Percentiles rank a stretch among this genome's conserved stretches.
Evolutionary conservation across 2,888 invertebrate species (phyloP).

Genomic region (Penaeus monodon): DNA sequence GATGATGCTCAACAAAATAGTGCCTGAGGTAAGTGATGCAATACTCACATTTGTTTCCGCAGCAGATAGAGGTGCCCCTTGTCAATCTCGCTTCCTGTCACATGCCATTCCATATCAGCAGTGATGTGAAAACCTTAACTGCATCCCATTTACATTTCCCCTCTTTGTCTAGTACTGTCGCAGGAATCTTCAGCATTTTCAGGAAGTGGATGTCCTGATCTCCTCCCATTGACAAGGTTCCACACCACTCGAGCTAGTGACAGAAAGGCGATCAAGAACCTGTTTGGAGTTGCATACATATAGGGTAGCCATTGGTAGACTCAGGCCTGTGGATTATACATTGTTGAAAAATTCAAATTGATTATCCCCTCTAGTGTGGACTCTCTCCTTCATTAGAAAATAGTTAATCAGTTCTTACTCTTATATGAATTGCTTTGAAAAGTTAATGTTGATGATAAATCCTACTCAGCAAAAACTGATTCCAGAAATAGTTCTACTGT

Average conservation of each 20-base stretch:
- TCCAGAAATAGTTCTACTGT: slow-evolving; percentile 30
- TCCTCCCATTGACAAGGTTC: slow-evolving; percentile 9
- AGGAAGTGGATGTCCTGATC: background rate
- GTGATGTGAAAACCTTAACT: too few species aligned
- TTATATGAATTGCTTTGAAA: slow-evolving; percentile 17
- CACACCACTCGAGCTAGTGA: slow-evolving; percentile 14
- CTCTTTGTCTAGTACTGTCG: too few species aligned
- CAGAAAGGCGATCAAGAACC: background rate
- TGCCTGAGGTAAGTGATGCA: slow-evolving; percentile 80
- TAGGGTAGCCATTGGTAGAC: slow-evolving; percentile 38
- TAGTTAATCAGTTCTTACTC: slow-evolving; percentile 33
- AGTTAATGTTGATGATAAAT: slow-evolving; percentile 43
- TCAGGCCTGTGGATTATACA: slow-evolving; percentile 24
- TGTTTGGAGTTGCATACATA: slow-evolving; percentile 26
- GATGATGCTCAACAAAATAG: slow-evolving; percentile 99
- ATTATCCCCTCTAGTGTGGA: slow-evolving; percentile 31
- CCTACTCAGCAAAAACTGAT: slow-evolving; percentile 26
- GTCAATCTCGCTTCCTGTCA: slow-evolving; percentile 10
- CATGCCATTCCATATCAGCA: too few species aligned
- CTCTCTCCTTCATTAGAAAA: slow-evolving; percentile 39
- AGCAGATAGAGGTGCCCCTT: background rate
- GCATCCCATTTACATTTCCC: too few species aligned
- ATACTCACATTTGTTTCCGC: background rate
- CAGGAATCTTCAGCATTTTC: background rate
- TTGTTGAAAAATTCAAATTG: slow-evolving; percentile 6